Conservation (phyloP, 1,140 invertebrate genomes). For the Trichogramma pretiosum region DNA sequence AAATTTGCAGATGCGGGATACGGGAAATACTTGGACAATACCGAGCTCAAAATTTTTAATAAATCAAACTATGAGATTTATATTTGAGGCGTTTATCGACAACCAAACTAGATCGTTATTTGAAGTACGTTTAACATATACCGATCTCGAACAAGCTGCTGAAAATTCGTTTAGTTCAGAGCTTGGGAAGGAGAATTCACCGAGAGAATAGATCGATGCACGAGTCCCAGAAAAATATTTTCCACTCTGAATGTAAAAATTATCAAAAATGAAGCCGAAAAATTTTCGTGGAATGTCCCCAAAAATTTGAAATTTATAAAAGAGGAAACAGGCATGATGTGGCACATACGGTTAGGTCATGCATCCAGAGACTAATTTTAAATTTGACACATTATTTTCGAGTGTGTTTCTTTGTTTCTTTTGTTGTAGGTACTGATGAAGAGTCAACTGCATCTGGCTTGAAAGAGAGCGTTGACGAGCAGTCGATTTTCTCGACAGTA, state of each 20-base stretch:
- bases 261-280: neutral
- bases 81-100: neutral
- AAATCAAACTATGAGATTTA: neutral
- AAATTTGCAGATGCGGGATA: slow-evolving; percentile 14
- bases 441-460: no score
- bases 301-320: slow-evolving; percentile 10
- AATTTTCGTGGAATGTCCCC: no score
- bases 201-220: neutral
- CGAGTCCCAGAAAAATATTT: neutral
- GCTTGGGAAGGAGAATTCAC: slow-evolving; percentile 14
- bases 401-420: no score
- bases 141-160: neutral
- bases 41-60: neutral
- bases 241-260: neutral
- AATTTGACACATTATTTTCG: no score
- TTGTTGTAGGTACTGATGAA: no score
- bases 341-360: no score
- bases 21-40: slow-evolving; percentile 1
- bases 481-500: no score
- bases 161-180: neutral
- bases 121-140: slow-evolving; percentile 1
- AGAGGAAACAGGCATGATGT: no score
- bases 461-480: no score
- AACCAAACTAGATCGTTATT: slow-evolving; percentile 17
- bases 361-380: no score